Conservation (phyloP, 2,888 invertebrate species). For the Lobophora halterata region DNA sequence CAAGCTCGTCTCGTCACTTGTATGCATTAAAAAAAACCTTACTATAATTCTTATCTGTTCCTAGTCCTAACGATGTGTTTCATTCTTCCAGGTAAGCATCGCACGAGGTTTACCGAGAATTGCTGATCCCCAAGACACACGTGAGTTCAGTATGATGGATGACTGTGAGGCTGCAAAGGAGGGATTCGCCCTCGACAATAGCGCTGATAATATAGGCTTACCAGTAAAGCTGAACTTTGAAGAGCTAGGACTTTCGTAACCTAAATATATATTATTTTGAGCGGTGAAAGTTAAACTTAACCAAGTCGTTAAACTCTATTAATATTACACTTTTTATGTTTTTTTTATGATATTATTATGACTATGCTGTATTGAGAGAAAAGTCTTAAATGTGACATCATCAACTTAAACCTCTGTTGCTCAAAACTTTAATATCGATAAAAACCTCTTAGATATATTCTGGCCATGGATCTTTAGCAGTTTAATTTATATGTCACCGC, state of each 20-base stretch:
- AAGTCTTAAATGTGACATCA: too few relatives aligned
- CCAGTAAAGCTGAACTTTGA: constrained; percentile 2
- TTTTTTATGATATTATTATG: too few relatives aligned
- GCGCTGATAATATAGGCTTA: constrained; percentile 10
- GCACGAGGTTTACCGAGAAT: constrained; percentile 41
- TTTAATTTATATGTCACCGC: background rate
- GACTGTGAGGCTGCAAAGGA: constrained; percentile 9
- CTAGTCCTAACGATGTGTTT: constrained; percentile 34
- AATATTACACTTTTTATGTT: too few relatives aligned
- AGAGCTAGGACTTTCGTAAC: constrained; percentile 4
- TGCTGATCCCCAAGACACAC: constrained; percentile 30
- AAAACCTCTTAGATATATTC: too few relatives aligned
- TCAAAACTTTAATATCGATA: too few relatives aligned
- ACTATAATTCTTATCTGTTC: too few relatives aligned
- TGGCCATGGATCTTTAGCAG: background rate
- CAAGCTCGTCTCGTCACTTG: too few relatives aligned
- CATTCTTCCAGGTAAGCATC: constrained; percentile 55
- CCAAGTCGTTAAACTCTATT: too few relatives aligned
- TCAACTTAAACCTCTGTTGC: too few relatives aligned
- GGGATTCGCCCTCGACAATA: constrained; percentile 14
- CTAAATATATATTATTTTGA: background rate
- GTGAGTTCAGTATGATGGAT: constrained; percentile 37
- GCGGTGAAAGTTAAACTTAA: too few relatives aligned
- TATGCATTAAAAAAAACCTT: too few relatives aligned
- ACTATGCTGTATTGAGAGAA: too few relatives aligned